Conservation (phyloP, 2,113 vertebrate species). For the Urocynchramus pylzowi region DNA sequence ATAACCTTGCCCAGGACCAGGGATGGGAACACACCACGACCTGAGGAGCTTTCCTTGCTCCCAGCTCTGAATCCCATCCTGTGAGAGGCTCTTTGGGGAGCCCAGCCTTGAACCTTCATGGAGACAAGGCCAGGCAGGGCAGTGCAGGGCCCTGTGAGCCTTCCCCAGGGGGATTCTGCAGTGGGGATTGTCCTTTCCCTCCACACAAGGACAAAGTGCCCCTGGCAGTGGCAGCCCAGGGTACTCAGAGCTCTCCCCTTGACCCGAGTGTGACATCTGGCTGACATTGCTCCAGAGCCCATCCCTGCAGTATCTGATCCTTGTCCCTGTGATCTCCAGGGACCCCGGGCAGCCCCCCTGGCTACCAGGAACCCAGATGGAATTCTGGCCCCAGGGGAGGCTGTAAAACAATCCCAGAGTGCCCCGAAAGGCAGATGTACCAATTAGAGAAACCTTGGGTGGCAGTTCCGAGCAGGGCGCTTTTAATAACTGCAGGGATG, state of each 20-base stretch:
- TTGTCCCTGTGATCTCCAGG: neutral
- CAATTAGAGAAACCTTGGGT: conserved; percentile 49
- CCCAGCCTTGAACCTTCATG: neutral
- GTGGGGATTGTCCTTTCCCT: neutral
- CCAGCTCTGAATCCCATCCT: neutral
- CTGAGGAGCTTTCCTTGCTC: neutral
- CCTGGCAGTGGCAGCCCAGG: neutral
- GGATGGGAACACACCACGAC: neutral
- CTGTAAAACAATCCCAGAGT: neutral
- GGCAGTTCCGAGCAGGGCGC: neutral
- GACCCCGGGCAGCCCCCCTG: neutral
- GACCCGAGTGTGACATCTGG: neutral
- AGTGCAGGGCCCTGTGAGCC: neutral
- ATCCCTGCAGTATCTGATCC: conserved; percentile 8
- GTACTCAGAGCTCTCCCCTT: neutral
- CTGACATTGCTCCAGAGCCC: neutral
- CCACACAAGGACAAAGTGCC: neutral
- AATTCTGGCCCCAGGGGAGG: conserved; percentile 16
- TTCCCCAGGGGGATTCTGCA: neutral
- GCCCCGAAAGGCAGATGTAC: conserved; percentile 46
- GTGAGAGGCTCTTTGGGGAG: neutral
- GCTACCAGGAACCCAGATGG: neutral
- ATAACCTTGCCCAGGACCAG: accelerated
- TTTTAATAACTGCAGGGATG: conserved; percentile 60
- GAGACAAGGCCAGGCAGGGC: neutral